Evolutionary conservation across 2,113 vertebrate species (phyloP), one percentile per base, ranked within the genome.

Genomic region (Regulus satrapa): DNA sequence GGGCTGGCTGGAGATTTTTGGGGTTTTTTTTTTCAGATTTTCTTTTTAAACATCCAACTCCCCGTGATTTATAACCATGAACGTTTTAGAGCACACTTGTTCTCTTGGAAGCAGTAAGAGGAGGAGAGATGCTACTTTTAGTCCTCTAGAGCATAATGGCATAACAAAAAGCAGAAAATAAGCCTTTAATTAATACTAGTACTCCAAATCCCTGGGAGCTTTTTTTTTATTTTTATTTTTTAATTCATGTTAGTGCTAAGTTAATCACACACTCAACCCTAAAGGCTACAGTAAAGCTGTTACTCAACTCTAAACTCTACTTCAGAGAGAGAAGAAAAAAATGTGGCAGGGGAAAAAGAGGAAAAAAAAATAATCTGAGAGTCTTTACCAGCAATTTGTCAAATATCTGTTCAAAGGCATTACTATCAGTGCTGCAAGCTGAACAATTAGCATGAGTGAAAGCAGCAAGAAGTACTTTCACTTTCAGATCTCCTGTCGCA

Each of bases 381-480:
- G 58, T 24, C 88, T 88, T 88, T 49, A 79, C 21, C 71, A 83
- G 85, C 8, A 73, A 76, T 92, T 93, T 93, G 88, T 84, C 91
- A 92, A 67, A 91, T 52, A 85, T 63, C 76, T 88, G 82, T 63
- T 95, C 85, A 43, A 77, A 97, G 95, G 86, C 80, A 94, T 71
- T 88, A 93, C 91, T 77, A 92, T 80, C 85, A 83, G 75, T 14
- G 89, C 75, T 95, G 85, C 85, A 77, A 92, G 88, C 88, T 45
- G 88, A 96, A 93, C 88, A 93, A 97, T 96, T 95, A 97, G 92
- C 14, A 46, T 31, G 72, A 97, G 95, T 61, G 90, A 95, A 93
- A 94, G 96, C 92, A 90, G 46, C 54, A 62, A 91, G 87, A 88
- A 92, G 79, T 32, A 64, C 90, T 67, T 78, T 79, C 80, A 54